phyloP scores from a whole-genome alignment of 2,797 vertebrate genomes.

The Enteromius afrohamiltoni region DNA sequence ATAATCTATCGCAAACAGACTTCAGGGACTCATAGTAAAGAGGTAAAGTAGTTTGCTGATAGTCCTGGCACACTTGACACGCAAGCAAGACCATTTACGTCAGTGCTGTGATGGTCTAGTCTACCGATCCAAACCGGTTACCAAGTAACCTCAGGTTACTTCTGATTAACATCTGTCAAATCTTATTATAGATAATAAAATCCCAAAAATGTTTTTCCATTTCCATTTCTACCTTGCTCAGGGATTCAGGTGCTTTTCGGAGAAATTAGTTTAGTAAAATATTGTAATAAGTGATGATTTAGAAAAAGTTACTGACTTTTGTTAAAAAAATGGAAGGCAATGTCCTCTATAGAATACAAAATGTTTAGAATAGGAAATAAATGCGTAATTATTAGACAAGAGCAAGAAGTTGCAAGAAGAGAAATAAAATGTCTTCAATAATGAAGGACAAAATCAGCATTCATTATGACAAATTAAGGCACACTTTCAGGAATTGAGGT shows the following conservation, averaged over 20 bases:
- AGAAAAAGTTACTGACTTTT: neutral
- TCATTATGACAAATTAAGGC: neutral
- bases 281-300: constrained; percentile 6
- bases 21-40: constrained; percentile 22
- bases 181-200: neutral
- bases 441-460: neutral
- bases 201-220: neutral
- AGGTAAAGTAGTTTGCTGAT: constrained; percentile 53
- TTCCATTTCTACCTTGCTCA: neutral
- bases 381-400: neutral
- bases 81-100: constrained; percentile 30
- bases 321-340: neutral
- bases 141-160: constrained; percentile 18
- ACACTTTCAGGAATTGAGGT: neutral
- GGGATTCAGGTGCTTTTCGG: constrained; percentile 4
- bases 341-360: neutral
- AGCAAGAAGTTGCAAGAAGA: neutral
- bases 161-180: neutral
- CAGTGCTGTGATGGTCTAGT: constrained; percentile 30
- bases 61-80: constrained; percentile 49
- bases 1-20: constrained; percentile 31
- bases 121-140: constrained; percentile 27
- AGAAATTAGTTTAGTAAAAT: neutral
- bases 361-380: neutral
- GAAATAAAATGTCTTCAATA: neutral